Percentiles rank a stretch among this genome's conserved stretches.
Evolutionary conservation across 53 echinoderm and acorn worm genomes (phyloP).

Genomic region (Echinometra lucunter): DNA sequence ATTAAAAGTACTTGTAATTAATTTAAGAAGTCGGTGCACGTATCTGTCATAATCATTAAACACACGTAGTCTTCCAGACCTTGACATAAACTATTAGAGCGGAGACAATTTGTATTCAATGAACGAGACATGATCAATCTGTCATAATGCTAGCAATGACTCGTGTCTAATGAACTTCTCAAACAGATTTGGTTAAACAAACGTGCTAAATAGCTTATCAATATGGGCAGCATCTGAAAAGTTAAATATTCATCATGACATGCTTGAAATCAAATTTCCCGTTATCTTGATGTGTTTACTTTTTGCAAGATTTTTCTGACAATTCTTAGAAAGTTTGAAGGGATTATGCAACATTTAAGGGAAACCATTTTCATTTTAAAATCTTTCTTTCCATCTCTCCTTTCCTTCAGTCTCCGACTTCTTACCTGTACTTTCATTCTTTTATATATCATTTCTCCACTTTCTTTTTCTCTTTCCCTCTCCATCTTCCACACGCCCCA

Average conservation of each 20-base stretch:
- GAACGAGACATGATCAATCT: not conserved
- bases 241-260: too few relatives aligned
- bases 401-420: not conserved
- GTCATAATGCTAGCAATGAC: not conserved
- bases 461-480: not conserved
- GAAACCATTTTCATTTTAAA: not conserved
- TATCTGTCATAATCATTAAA: not conserved
- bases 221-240: not conserved
- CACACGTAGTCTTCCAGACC: not conserved
- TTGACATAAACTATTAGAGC: constrained; percentile 15
- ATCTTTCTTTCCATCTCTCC: not conserved
- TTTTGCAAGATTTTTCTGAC: not conserved
- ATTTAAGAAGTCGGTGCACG: not conserved
- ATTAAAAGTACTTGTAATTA: not conserved
- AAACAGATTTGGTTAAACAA: not conserved
- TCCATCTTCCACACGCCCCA: not conserved
- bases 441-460: not conserved
- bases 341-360: not conserved
- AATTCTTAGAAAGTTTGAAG: not conserved
- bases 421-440: not conserved
- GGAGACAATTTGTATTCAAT: constrained; percentile 9
- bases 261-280: too few relatives aligned
- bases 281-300: not conserved
- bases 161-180: not conserved
- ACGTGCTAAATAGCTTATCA: too few relatives aligned